These are phyloP conservation scores for Pteromalus puparum DNA, from an alignment of 1,140 invertebrate species.

Conservation along the genomic window DNA sequence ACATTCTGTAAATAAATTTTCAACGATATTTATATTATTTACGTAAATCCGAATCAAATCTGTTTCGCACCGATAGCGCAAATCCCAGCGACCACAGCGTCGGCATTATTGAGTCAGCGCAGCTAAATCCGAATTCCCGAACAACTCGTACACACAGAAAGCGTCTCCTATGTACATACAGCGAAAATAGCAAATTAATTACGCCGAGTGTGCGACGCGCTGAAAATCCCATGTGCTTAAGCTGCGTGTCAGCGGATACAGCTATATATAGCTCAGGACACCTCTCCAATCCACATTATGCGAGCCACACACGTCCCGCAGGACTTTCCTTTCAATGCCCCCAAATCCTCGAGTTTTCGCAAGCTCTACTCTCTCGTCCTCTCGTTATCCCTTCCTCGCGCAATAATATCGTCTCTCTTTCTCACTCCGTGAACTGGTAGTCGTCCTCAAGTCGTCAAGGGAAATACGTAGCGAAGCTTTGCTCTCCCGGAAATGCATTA, in stretches of 20 bases:
- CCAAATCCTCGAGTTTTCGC: not conserved
- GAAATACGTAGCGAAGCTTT: not conserved
- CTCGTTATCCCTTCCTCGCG: not conserved
- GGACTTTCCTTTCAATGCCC: conserved; percentile 2
- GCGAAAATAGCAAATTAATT: conserved; percentile 1
- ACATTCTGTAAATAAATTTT: too few species aligned
- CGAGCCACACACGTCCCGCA: not conserved
- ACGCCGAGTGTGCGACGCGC: not conserved
- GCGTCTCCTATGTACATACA: not conserved
- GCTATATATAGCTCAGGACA: too few species aligned
- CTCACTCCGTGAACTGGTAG: not conserved
- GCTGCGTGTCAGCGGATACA: not conserved
- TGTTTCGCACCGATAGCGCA: too few species aligned
- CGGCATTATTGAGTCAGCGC: too few species aligned
- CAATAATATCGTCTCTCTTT: not conserved
- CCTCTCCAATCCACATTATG: not conserved
- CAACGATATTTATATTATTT: too few species aligned
- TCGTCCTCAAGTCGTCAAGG: not conserved
- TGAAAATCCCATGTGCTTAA: not conserved
- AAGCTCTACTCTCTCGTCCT: not conserved
- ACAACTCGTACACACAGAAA: too few species aligned
- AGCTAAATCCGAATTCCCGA: too few species aligned
- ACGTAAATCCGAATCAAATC: too few species aligned
- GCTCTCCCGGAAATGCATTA: not conserved
- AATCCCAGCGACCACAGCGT: too few species aligned